Percentiles rank a stretch among this genome's conserved stretches.
Conservation (phyloP, 2,113 vertebrate species). For the Orientallactaga bullata region DNA sequence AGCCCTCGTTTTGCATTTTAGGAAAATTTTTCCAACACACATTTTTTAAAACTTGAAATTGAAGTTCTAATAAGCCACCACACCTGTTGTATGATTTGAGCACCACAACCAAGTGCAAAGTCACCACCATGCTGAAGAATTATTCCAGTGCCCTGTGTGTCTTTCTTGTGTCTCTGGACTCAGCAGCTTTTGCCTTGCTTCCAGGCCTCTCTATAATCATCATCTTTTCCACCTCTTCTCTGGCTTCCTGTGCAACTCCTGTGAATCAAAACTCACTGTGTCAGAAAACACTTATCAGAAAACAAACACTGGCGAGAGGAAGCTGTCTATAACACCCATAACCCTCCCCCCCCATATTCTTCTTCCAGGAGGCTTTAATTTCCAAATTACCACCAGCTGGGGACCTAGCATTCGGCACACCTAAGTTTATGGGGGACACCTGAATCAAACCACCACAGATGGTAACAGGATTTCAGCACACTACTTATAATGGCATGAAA, state of each 20-base stretch:
- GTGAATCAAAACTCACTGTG: slow-evolving; percentile 12
- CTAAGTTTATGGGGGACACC: too few species aligned
- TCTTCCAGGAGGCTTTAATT: too few species aligned
- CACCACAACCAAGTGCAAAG: not conserved
- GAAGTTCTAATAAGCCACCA: not conserved
- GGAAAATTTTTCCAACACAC: not conserved
- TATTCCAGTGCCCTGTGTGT: not conserved
- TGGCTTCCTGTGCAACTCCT: slow-evolving; percentile 26
- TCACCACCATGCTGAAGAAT: not conserved
- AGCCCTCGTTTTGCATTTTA: not conserved
- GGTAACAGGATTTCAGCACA: not conserved
- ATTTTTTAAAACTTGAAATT: not conserved
- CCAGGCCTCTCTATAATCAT: not conserved
- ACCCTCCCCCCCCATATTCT: too few species aligned
- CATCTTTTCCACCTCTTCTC: not conserved
- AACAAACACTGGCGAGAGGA: not conserved
- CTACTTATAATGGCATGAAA: not conserved
- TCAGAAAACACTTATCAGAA: slow-evolving; percentile 33
- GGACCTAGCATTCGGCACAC: too few species aligned
- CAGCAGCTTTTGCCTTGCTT: slow-evolving; percentile 15
- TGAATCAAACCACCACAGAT: too few species aligned
- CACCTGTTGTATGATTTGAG: not conserved
- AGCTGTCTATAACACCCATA: not conserved
- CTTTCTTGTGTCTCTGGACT: not conserved
- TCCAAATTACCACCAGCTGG: too few species aligned